Evolutionary conservation across 2,888 invertebrate species (phyloP).

Genomic region (Tuta absoluta): DNA sequence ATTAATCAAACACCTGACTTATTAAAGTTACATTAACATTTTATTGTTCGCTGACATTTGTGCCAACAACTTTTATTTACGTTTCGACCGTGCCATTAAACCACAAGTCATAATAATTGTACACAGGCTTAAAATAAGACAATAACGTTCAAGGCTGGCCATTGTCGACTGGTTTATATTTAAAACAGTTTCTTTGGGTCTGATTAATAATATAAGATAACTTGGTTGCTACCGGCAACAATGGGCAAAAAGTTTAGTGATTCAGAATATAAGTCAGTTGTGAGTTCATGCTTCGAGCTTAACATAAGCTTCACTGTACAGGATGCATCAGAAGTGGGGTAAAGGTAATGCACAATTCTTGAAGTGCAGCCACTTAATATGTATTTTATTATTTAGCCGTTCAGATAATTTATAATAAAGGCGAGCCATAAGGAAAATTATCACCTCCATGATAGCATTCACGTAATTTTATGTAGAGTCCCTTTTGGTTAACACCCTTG

Average conservation of each 20-base stretch:
- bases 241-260: conserved; percentile 8
- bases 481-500: too few relatives aligned
- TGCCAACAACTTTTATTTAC: not conserved
- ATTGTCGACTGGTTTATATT: conserved; percentile 24
- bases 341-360: not conserved
- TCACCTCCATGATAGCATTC: too few relatives aligned
- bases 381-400: too few relatives aligned
- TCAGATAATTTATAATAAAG: too few relatives aligned
- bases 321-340: not conserved
- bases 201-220: conserved; percentile 21
- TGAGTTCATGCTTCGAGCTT: not conserved
- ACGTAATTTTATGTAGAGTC: too few relatives aligned
- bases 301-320: not conserved
- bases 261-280: not conserved
- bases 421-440: too few relatives aligned
- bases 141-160: conserved; percentile 27
- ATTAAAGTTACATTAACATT: conserved; percentile 21
- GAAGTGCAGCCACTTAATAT: too few relatives aligned
- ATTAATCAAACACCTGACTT: conserved; percentile 7
- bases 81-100: conserved; percentile 19
- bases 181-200: conserved; percentile 17
- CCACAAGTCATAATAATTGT: conserved; percentile 8
- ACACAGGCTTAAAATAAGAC: conserved; percentile 21
- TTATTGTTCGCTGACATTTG: conserved; percentile 21
- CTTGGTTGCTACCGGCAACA: conserved; percentile 7